phyloP scores from a whole-genome alignment of 2,113 vertebrate species.

The Ameiurus melas region DNA sequence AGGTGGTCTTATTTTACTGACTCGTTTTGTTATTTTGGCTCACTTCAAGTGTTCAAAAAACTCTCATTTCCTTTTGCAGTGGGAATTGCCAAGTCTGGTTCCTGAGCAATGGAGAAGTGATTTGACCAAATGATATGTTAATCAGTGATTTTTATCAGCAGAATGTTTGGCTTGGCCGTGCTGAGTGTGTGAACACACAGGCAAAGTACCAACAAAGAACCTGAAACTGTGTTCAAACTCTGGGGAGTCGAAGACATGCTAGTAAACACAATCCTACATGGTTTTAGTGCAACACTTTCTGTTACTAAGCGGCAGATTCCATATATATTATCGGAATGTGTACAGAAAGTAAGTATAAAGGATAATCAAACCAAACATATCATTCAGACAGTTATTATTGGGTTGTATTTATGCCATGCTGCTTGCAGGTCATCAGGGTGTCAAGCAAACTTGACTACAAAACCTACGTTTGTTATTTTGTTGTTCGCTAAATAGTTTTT shows the following conservation, averaged over 20 bases:
- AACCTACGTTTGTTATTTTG: neutral
- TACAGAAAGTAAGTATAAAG: too few species aligned
- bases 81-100: constrained; percentile 34
- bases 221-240: constrained; percentile 21
- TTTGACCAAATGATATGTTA: constrained; percentile 50
- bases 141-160: constrained; percentile 55
- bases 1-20: constrained; percentile 17
- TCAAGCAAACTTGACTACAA: neutral
- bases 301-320: neutral
- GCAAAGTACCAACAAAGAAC: constrained; percentile 25
- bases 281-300: neutral
- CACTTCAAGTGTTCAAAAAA: constrained; percentile 36
- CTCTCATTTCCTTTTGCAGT: constrained; percentile 46
- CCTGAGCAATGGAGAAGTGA: constrained; percentile 43
- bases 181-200: constrained; percentile 47
- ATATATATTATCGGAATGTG: neutral
- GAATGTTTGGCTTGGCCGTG: constrained; percentile 61
- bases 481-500: neutral
- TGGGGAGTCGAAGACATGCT: neutral
- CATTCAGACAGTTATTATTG: neutral
- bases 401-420: neutral
- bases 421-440: neutral
- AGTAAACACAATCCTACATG: neutral
- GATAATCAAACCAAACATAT: neutral
- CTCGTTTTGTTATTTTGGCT: constrained; percentile 30